A percentile compares a stretch with the other conserved stretches of the same genome.
Evolutionary conservation across 2,113 vertebrate species (phyloP).

Genomic region (Himantopus leucocephalus): DNA sequence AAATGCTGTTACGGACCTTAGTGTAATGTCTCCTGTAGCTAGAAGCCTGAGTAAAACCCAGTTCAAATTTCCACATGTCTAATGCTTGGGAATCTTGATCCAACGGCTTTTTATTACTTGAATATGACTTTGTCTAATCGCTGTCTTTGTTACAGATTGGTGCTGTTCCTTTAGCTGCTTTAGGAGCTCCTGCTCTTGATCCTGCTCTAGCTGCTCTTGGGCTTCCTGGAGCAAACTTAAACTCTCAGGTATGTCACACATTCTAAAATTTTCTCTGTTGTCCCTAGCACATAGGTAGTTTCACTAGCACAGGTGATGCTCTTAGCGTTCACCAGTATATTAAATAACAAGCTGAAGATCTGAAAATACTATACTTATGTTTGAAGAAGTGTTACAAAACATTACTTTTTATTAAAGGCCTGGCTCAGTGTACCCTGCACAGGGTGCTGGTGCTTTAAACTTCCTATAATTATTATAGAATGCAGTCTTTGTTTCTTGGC

Average conservation of each 20-base stretch:
- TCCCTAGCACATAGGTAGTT: accelerated
- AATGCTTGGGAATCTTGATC: background rate
- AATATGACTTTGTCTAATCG: background rate
- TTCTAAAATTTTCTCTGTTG: background rate
- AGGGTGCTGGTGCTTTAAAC: background rate
- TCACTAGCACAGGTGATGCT: background rate
- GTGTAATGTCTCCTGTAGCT: background rate
- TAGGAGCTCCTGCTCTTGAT: constrained; percentile 91
- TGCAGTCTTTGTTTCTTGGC: background rate
- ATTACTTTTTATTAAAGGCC: background rate
- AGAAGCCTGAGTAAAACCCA: background rate
- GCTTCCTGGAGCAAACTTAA: constrained; percentile 90
- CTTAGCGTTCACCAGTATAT: background rate
- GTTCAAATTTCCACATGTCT: background rate
- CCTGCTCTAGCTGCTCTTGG: constrained; percentile 93
- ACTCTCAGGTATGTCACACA: constrained; percentile 83
- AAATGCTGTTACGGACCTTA: background rate
- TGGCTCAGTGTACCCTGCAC: background rate
- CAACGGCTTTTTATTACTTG: accelerated
- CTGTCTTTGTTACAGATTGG: constrained; percentile 83
- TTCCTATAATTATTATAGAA: background rate
- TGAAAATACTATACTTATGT: background rate
- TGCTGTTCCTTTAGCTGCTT: constrained; percentile 87
- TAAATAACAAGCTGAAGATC: background rate
- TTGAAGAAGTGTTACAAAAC: background rate